Conservation (phyloP, 2,113 vertebrate genomes). For the Baryphthengus martii region DNA sequence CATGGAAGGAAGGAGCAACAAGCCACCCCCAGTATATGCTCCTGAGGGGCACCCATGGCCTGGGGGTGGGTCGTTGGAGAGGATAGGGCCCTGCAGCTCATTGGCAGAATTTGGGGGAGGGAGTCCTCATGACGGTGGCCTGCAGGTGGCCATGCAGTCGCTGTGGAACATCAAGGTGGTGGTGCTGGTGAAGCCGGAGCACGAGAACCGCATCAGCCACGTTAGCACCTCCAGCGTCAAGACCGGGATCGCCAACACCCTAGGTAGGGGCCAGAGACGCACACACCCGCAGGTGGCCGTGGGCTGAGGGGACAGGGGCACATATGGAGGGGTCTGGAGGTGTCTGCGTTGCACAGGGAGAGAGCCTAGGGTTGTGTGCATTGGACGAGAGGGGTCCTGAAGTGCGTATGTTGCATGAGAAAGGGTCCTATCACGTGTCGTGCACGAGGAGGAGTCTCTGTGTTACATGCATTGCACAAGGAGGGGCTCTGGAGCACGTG, state of each 20-base stretch:
- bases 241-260: slow-evolving; percentile 37
- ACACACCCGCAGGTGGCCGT: not conserved
- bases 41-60: too few species aligned
- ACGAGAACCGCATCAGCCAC: slow-evolving; percentile 41
- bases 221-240: slow-evolving; percentile 43
- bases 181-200: slow-evolving; percentile 48
- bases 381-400: not conserved
- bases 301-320: not conserved
- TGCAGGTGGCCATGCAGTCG: slow-evolving; percentile 41
- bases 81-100: too few species aligned
- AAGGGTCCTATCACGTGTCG: not conserved
- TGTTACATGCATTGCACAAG: not conserved
- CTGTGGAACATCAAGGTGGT: slow-evolving; percentile 51
- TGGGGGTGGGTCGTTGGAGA: too few species aligned
- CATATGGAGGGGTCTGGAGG: not conserved
- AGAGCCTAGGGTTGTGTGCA: not conserved
- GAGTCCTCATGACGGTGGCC: not conserved
- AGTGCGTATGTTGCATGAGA: not conserved
- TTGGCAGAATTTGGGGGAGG: too few species aligned
- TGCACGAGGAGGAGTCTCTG: too few species aligned
- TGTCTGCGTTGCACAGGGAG: not conserved
- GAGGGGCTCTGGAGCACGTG: not conserved
- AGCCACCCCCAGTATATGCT: too few species aligned
- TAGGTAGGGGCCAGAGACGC: not conserved
- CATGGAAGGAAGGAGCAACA: too few species aligned